These are phyloP conservation scores for Pimpla rufipes DNA, from an alignment of 2,888 invertebrate genomes.

Conservation along the genomic window DNA sequence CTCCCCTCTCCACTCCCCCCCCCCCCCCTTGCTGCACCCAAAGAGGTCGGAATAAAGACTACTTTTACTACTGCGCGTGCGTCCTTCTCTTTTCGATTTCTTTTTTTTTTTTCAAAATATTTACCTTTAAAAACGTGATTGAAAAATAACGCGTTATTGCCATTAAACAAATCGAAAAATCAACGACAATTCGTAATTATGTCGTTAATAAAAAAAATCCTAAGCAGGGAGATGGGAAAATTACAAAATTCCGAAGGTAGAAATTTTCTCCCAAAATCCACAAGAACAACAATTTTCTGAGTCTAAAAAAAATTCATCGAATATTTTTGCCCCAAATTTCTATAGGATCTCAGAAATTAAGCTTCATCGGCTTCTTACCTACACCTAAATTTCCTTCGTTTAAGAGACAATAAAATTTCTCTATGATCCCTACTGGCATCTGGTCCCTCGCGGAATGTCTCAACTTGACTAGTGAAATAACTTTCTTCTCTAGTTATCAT, in stretches of 20 bases:
- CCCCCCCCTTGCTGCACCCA: background rate
- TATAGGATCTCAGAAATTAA: background rate
- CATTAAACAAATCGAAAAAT: slow-evolving; percentile 29
- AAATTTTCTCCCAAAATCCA: background rate
- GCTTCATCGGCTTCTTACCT: background rate
- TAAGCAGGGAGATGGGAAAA: background rate
- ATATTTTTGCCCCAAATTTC: background rate
- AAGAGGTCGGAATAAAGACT: too few relatives aligned
- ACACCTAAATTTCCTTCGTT: background rate
- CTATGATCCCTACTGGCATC: background rate
- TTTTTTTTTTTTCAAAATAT: background rate
- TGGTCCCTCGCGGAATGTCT: background rate
- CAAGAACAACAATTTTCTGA: background rate
- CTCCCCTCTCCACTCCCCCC: background rate
- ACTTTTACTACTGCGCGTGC: slow-evolving; percentile 3
- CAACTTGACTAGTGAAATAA: slow-evolving; percentile 40
- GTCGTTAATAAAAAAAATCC: background rate
- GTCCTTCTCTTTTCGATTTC: background rate
- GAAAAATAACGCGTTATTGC: background rate
- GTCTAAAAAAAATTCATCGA: background rate
- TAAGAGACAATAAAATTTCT: background rate
- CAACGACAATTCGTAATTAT: background rate
- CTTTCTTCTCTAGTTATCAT: background rate
- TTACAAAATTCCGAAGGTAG: background rate
- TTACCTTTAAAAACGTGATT: slow-evolving; percentile 24